Base-by-base conservation (phyloP, 1,140 invertebrate species). In the Trichonephila inaurata region DNA sequence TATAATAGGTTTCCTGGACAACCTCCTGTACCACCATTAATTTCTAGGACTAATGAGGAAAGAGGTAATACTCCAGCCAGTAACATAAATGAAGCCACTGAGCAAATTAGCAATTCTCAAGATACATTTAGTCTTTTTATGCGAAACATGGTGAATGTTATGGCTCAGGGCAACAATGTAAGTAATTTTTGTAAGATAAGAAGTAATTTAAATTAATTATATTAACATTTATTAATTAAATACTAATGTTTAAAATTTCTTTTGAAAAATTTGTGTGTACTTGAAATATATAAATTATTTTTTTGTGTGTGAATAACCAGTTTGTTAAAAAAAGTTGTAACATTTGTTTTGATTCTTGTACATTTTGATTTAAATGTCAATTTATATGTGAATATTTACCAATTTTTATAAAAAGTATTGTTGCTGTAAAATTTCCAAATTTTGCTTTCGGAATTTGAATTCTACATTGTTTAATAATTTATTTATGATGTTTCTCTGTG, bases 101-200 rank as follows among this genome's bases (percentile, higher is more conserved):
- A 81, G 28, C 5, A 4, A 51, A 83, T 19, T 82, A 61, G 10
- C 24, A 62, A 10, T 58, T 33, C 83, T 77, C 85, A 92, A 24
- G 96, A 96, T 94, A 95, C 96, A n/a, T 96, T 97, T 95, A 96
- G 96, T 95, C 96, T 98, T 96, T 98, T 99, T 96, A 98, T 99
- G 98, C 97, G 98, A 94, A 97, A 98, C 95, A 98, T 99, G 98
- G 97, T 99, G 94, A 94, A 94, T 81, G 64, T 87, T 21, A 77
- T 94, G 66, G 81, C 85, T 44, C 91, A 94, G 61, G 90, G 94
- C 24, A 44, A 33, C 21, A 83, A 72, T 62, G 94, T 87, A 91
- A 81, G 89, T 64, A 40, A 44, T n/a, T 24, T 51, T 51, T 51
- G 5, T 51, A 5, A 51, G 10, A 51, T 10, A 51, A 51, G 33